Base-by-base conservation (phyloP, 2,888 invertebrate genomes). In the Endotricha flammealis region DNA sequence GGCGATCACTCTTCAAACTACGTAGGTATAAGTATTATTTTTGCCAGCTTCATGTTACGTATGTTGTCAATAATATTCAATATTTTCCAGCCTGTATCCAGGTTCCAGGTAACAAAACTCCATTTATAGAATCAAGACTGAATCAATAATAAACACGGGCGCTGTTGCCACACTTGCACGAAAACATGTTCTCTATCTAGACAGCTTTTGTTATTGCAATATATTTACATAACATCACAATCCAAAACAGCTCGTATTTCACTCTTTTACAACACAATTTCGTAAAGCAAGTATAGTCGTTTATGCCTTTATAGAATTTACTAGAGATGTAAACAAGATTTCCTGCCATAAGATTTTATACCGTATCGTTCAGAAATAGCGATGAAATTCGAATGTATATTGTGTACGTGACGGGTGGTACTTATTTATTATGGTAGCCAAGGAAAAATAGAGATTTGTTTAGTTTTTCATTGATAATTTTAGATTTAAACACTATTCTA, bases 171-270 rank as follows among this genome's bases (percentile, higher is more conserved):
- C 20, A 8, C 20, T 20, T 20, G 2, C 20, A 36, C 20, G 32
- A 39, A 31, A 20, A 20, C 20, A 20, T 20, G 20, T 2, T 20
- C 20, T 20, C 20, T 7, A 20, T 20, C 20, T 8, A n/a, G n/a
- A n/a, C n/a, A n/a, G n/a, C n/a, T n/a, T n/a, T n/a, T n/a, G n/a
- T n/a, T n/a, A n/a, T n/a, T n/a, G n/a, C n/a, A n/a, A n/a, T n/a
- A n/a, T n/a, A 20, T 20, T 20, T 2, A 20, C 3, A 20, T 6
- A 4, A 2, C 2, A 6, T 6, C 3, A 6, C 20, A 16, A n/a
- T 20, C n/a, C 20, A 16, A 20, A 6, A 20, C 7, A 4, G 2
- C 20, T 20, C n/a, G n/a, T n/a, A n/a, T n/a, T n/a, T n/a, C 20
- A 20, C 20, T 20, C 6, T 7, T 7, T 3, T 7, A 20, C 20